These are phyloP conservation scores for Ephestia elutella DNA, from an alignment of 1,140 invertebrate genomes.

Conservation along the genomic window DNA sequence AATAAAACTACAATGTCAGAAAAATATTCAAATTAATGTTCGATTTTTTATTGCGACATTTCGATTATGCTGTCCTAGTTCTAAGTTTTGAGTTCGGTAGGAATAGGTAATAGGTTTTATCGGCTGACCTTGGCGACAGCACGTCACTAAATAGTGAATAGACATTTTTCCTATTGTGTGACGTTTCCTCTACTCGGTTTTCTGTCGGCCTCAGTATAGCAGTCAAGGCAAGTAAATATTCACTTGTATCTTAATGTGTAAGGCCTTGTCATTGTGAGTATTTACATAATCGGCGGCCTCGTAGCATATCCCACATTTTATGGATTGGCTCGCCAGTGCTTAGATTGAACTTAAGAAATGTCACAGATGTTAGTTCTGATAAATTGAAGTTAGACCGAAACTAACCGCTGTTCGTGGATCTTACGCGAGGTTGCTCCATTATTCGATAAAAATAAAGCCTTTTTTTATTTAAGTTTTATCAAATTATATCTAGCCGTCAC, in stretches of 20 bases:
- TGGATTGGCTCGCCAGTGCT: not conserved
- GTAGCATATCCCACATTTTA: not conserved
- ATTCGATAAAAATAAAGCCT: too few relatives aligned
- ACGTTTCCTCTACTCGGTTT: slow-evolving; percentile 1
- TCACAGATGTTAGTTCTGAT: not conserved
- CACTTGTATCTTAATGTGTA: not conserved
- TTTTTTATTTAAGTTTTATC: too few relatives aligned
- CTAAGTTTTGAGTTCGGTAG: not conserved
- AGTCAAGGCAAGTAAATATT: slow-evolving; percentile 1
- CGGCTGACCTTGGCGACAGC: not conserved
- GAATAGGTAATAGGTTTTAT: not conserved
- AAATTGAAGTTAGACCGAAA: not conserved
- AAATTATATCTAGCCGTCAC: too few relatives aligned
- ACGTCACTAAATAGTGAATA: not conserved
- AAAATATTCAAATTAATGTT: slow-evolving; percentile 3
- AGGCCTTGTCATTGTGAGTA: not conserved
- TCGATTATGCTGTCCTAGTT: not conserved
- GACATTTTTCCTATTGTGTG: not conserved
- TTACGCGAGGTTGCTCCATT: too few relatives aligned
- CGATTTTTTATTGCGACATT: not conserved
- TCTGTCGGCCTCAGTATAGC: not conserved
- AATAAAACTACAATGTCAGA: not conserved
- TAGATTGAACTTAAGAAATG: not conserved
- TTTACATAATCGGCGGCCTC: slow-evolving; percentile 3
- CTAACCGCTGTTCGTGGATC: too few relatives aligned